Percentiles rank a stretch among this genome's conserved stretches.
Conservation (phyloP, 2,888 invertebrate genomes). For the Chymomyza caudatula region DNA sequence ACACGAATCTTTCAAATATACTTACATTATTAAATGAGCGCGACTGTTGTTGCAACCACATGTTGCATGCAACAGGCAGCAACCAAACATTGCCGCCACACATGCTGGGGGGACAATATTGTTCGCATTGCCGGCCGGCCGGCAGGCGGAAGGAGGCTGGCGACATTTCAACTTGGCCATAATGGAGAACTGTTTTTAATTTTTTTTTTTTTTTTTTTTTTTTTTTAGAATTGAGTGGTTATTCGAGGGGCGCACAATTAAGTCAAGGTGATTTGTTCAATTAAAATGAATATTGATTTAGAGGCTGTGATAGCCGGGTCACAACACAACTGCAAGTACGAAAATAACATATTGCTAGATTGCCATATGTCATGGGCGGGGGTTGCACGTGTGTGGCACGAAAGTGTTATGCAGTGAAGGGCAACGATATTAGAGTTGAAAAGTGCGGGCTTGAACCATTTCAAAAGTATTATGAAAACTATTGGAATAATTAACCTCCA, state of each 20-base stretch:
- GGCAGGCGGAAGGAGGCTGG: not conserved
- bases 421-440: not conserved
- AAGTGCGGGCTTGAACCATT: not conserved
- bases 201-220: not conserved
- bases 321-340: not conserved
- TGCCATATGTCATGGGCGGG: not conserved
- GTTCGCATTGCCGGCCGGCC: slow-evolving; percentile 33
- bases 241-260: slow-evolving; percentile 44
- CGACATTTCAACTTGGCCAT: slow-evolving; percentile 32
- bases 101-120: slow-evolving; percentile 21
- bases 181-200: slow-evolving; percentile 50
- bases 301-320: slow-evolving; percentile 45
- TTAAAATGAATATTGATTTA: slow-evolving; percentile 69
- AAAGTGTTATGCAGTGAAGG: not conserved
- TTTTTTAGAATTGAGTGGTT: not conserved
- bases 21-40: not conserved
- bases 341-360: slow-evolving; percentile 24
- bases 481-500: too few species aligned
- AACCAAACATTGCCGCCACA: slow-evolving; percentile 24
- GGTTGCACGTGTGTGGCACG: not conserved
- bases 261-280: slow-evolving; percentile 71
- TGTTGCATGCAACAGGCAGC: slow-evolving; percentile 31
- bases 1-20: slow-evolving; percentile 46
- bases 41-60: slow-evolving; percentile 46
- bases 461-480: too few species aligned